Evolutionary conservation across 2,888 invertebrate genomes (phyloP), one percentile per base, ranked within the genome.

Genomic region (Acanthopleura granulata): DNA sequence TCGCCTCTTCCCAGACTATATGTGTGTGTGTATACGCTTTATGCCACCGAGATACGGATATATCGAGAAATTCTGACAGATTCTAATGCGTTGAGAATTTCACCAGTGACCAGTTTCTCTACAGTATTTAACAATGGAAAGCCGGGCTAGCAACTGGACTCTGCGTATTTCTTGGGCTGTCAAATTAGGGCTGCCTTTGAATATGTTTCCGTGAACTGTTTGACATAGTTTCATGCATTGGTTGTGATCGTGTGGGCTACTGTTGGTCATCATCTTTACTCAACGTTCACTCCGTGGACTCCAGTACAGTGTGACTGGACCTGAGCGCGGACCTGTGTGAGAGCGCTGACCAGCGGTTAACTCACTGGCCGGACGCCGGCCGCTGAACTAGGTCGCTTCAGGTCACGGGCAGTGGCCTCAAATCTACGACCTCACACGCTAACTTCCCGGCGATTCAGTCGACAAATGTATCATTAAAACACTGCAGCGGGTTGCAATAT

Each of bases 371-470:
- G 40, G 40, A 40, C 40, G 40, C 40, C 40, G 40, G 40, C 57
- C 18, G 57, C 22, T 22, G 57, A 66, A 66, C 66, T 66, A 66
- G 66, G 66, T 66, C 27, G 66, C 25, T 66, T 66, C 66, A 66
- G 66, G 66, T 66, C 66, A 66, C 66, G 25, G 66, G 25, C 16
- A 25, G 66, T 66, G 27, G 66, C 29, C 57, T n/a, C 57, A 40
- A 40, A 40, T 9, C 40, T 9, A 40, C 40, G 40, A 40, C 40
- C 40, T 40, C 40, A 40, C 40, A 40, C 40, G 40, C 40, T 9
- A 40, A 40, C 40, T 40, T 40, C 40, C 40, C 3, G 40, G 40
- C 40, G 3, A 6, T 40, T 40, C 40, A 40, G 40, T 3, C 40
- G 40, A 6, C 40, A 40, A 40, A 40, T 40, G 40, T 40, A 40